Evolutionary conservation across 1,140 invertebrate genomes (phyloP).

Genomic region (Aphis gossypii): DNA sequence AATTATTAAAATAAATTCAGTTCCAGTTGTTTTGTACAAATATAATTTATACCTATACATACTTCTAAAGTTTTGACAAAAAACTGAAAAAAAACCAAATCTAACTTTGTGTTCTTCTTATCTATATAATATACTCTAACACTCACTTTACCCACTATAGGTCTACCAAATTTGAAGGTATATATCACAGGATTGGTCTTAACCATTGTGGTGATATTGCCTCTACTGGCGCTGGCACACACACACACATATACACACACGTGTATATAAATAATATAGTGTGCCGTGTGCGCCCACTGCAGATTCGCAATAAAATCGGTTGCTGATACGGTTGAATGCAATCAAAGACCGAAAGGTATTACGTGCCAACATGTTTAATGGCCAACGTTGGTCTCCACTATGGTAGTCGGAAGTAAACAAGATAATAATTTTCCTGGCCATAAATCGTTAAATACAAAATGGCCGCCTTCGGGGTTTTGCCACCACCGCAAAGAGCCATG

Average conservation of each 20-base stretch:
- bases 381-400: neutral
- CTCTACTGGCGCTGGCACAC: no score
- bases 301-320: constrained; percentile 12
- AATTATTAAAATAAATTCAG: no score
- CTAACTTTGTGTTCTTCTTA: neutral
- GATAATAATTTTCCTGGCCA: constrained; percentile 28
- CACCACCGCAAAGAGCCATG: neutral
- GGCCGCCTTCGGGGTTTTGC: neutral
- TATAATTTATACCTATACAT: no score
- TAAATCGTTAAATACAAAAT: constrained; percentile 40
- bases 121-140: neutral
- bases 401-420: constrained; percentile 28
- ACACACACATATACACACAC: neutral
- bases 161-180: neutral
- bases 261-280: neutral
- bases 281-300: neutral
- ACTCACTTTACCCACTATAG: neutral
- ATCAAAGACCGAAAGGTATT: constrained; percentile 15
- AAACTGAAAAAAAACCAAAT: neutral
- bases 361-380: constrained; percentile 33
- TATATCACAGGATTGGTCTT: neutral
- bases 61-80: neutral
- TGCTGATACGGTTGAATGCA: neutral
- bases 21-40: no score
- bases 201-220: neutral